Evolutionary conservation across 2,113 vertebrate genomes (phyloP), one percentile per base, ranked within the genome.

Genomic region (Scomber scombrus): DNA sequence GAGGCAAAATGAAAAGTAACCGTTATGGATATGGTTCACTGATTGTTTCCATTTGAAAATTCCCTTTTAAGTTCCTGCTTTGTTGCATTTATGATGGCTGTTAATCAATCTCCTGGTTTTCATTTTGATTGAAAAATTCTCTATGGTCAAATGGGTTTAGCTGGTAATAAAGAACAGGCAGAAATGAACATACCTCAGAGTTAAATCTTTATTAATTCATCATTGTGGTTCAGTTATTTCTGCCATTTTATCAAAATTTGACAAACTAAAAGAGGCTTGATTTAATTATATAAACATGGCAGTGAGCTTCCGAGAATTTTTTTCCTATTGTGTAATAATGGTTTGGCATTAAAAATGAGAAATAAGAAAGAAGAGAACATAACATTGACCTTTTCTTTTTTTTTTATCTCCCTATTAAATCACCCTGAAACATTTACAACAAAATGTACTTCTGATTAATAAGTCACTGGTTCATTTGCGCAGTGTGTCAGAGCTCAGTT

Each of bases 41-140:
- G 67, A 79, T 71, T 56, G 82, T 67, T 90, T 89, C 85, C 63
- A 84, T 80, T 77, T 74, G 65, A 75, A 82, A 56, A 21, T 51
- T 26, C 58, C 16, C 74, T 86, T 86, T 90, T 46, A 86, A 62
- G 67, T 83, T 66, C 11, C 29, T 45, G 61, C 80, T 74, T 87
- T 60, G 19, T 65, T 82, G 40, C 71, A 71, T 65, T 82, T 66
- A 49, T 1, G 43, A 74, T 64, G 74, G 72, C 51, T 85, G 71
- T 68, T 89, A 70, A 90, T 87, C 67, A 90, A 77, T 54, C 18
- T 57, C 16, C 80, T 89, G 82, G 11, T 43, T 91, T 55, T 78
- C 11, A 76, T 85, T 81, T 63, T 29, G 55, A 86, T 60, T 52
- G 34, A 16, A 64, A 21, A 9, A 61, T 71, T 70, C 66, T 87